Evolutionary conservation across 2,888 invertebrate genomes (phyloP), one percentile per base, ranked within the genome.

Genomic region (Ochlodes sylvanus): DNA sequence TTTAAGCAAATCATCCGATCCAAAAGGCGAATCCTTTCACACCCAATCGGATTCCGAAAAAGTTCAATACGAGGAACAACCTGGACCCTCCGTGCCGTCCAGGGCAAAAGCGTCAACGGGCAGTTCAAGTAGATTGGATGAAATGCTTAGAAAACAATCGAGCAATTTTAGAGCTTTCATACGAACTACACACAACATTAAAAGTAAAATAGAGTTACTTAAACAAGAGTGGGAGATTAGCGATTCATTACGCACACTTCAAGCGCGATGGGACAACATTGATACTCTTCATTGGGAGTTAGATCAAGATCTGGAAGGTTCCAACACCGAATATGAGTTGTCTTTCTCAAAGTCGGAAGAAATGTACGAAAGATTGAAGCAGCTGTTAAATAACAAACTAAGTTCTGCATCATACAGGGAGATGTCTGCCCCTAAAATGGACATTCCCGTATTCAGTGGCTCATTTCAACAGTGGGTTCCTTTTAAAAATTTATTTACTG

Each of bases 401-500:
- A 17, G 57, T 38, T 57, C 57, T 15, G 38, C 34, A 38, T 14
- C 57, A 41, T 38, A 57, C 14, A 38, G 34, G 38, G 57, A 57
- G 9, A 34, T 41, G 34, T 57, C 32, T 17, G 19, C 34, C 1
- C 57, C 57, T 6, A 15, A 57, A 57, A 57, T 57, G 57, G 57
- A 57, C 15, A 57, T 57, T 17, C 57, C 57, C 9, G 41, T 57
- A 41, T 57, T 38, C 41, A 57, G 38, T 38, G 34, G 57, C 5
- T 44, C 15, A 41, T 44, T 44, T n/a, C 42, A 60, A 21, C 17
- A 60, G 17, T 57, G 60, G 60, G 21, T 44, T 14, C 44, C 44
- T 7, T 60, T 60, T 27, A 60, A 60, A 60, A 19, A 60, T 60
- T 47, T 60, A 44, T 60, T 60, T 44, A 42, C 27, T 3, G 60